Evolutionary conservation across 2,113 vertebrate genomes (phyloP), one percentile per base, ranked within the genome.

Genomic region (Setophaga coronata): DNA sequence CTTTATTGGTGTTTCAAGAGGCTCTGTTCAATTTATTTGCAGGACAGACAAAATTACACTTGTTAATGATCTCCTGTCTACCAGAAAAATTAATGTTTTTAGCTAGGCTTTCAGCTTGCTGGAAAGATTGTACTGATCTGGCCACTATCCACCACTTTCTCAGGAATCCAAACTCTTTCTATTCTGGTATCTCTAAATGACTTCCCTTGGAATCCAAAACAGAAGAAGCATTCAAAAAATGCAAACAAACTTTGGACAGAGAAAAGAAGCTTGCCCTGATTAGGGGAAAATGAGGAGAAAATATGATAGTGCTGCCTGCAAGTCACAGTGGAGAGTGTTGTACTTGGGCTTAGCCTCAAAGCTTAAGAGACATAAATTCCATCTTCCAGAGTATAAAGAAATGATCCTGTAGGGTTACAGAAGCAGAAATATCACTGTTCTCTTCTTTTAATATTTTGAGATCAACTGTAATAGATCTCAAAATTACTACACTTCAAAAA

Each of bases 31-130:
- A 78, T 70, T 91, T 77, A 70, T 70, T 82, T 88, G 56, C 54
- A 82, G 34, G 62, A 87, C 47, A 93, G 77, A 96, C 17, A 90
- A 94, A 95, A 82, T 82, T 79, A 84, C 70, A 89, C 79, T 69
- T 66, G 58, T 86, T 85, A 92, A 90, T 73, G 81, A 95, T 76
- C 90, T 89, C 47, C 65, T n/a, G 2, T 70, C 69, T 58, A 65
- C 86, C 31, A 82, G 61, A 58, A 73, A 90, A 97, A 95, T 34
- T 47, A 66, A 61, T 57, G 54, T 16, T 38, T 90, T 87, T 64
- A 81, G 62, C 24, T 53, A 62, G 50, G 53, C 73, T 93, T 96
- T 38, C 62, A 78, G 80, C n/a, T 73, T 34, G 7, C 47, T 69
- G 74, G 36, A 26, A 62, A 51, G 47, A 89, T 2, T 62, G 13